These are phyloP conservation scores for Tenthredo distinguenda DNA, from an alignment of 2,888 invertebrate species.

Conservation along the genomic window DNA sequence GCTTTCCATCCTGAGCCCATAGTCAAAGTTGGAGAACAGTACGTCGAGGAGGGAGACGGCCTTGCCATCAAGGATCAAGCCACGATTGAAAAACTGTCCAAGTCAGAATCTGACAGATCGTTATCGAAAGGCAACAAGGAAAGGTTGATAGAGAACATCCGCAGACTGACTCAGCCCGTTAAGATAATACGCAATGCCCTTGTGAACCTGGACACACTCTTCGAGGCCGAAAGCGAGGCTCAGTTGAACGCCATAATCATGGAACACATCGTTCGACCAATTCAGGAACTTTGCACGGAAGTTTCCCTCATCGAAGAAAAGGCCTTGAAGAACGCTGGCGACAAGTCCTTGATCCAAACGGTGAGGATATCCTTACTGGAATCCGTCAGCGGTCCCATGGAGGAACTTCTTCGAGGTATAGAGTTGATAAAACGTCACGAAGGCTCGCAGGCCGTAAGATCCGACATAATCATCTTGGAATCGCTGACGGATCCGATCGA, in stretches of 20 bases:
- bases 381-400: slow-evolving; percentile 72
- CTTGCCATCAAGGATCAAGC: slow-evolving; percentile 46
- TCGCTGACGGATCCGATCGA: slow-evolving; percentile 79
- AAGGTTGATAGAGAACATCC: slow-evolving; percentile 64
- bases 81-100: slow-evolving; percentile 47
- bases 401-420: slow-evolving; percentile 72
- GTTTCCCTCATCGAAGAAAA: slow-evolving; percentile 70
- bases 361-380: slow-evolving; percentile 71
- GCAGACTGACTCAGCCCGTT: slow-evolving; percentile 66
- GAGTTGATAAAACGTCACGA: slow-evolving; percentile 70
- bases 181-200: slow-evolving; percentile 66
- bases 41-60: slow-evolving; percentile 53
- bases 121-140: slow-evolving; percentile 66
- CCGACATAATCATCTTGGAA: slow-evolving; percentile 73
- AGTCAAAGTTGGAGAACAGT: slow-evolving; percentile 40
- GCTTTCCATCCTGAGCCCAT: slow-evolving; percentile 25
- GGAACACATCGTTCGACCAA: slow-evolving; percentile 68
- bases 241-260: slow-evolving; percentile 63
- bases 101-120: slow-evolving; percentile 63
- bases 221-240: slow-evolving; percentile 59
- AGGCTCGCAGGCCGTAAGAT: slow-evolving; percentile 61
- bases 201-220: slow-evolving; percentile 63
- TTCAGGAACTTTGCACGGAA: slow-evolving; percentile 71
- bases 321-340: slow-evolving; percentile 69
- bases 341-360: slow-evolving; percentile 68